phyloP scores from a whole-genome alignment of 2,113 vertebrate species.

The Ellobius talpinus region DNA sequence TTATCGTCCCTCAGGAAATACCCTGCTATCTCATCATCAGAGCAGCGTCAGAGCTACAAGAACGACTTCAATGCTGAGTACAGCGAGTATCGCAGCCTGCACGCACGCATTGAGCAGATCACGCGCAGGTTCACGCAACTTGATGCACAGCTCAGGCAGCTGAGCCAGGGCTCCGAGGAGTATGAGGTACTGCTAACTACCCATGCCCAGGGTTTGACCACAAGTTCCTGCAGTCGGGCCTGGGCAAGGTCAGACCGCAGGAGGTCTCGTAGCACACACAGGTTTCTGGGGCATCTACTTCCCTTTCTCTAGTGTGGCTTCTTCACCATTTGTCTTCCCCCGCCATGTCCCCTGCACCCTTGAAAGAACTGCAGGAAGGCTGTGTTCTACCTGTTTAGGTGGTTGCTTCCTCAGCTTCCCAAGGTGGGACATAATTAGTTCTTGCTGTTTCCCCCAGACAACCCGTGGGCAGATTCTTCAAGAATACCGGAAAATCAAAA shows the following conservation, averaged over 20 bases:
- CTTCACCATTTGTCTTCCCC: too few relatives aligned
- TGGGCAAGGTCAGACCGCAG: background rate
- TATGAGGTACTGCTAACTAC: conserved; percentile 91
- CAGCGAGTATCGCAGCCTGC: conserved; percentile 94
- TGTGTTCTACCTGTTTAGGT: background rate
- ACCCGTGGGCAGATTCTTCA: conserved; percentile 98
- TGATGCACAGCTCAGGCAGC: conserved; percentile 95
- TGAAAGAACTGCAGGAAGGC: background rate
- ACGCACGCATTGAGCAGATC: conserved; percentile 96
- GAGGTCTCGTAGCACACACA: background rate
- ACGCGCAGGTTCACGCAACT: conserved; percentile 96
- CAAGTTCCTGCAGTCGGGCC: background rate
- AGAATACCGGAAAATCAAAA: conserved; percentile 99
- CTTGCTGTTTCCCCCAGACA: conserved; percentile 86
- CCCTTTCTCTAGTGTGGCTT: background rate
- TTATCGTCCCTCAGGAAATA: conserved; percentile 90
- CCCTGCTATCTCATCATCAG: conserved; percentile 91
- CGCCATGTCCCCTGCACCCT: background rate
- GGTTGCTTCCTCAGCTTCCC: background rate
- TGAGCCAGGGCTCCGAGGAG: conserved; percentile 94
- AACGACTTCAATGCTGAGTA: conserved; percentile 98
- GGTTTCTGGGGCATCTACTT: background rate
- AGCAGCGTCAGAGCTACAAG: conserved; percentile 98
- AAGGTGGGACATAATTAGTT: background rate
- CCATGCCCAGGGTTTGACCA: background rate